Conservation (phyloP, 1,140 invertebrate species). For the Pseudomyrmex pallidus region DNA sequence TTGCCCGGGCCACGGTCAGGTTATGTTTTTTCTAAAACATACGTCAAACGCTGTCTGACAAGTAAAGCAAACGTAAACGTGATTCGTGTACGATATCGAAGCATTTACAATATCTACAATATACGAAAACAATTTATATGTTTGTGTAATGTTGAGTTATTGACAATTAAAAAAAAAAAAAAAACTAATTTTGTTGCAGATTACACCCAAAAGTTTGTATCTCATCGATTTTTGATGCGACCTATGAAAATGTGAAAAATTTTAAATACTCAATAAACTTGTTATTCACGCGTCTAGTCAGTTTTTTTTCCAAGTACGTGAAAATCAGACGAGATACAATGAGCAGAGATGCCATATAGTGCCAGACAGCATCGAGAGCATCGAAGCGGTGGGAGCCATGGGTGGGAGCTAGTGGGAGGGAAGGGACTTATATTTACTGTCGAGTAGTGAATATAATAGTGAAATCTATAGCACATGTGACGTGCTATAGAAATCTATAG, state of each 20-base stretch:
- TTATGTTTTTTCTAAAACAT: conserved; percentile 53
- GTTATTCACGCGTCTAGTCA: neutral
- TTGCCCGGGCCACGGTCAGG: conserved; percentile 15
- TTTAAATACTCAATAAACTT: neutral
- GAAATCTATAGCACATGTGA: no score
- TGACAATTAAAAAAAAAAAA: neutral
- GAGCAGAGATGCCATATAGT: no score
- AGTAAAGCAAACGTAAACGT: neutral
- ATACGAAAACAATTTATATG: neutral
- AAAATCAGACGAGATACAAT: neutral
- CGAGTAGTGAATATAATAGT: no score
- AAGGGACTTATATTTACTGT: no score
- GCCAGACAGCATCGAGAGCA: no score
- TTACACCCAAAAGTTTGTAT: neutral
- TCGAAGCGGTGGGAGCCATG: no score
- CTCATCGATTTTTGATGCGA: neutral
- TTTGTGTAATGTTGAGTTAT: neutral
- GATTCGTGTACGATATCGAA: neutral
- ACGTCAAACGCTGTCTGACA: conserved; percentile 1
- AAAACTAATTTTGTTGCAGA: neutral
- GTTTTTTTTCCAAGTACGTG: neutral
- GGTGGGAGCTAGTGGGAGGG: no score
- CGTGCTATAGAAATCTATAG: no score
- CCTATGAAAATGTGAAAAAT: neutral
- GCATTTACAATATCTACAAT: neutral